phyloP scores from a whole-genome alignment of 1,140 invertebrate genomes.

The Asobara japonica region DNA sequence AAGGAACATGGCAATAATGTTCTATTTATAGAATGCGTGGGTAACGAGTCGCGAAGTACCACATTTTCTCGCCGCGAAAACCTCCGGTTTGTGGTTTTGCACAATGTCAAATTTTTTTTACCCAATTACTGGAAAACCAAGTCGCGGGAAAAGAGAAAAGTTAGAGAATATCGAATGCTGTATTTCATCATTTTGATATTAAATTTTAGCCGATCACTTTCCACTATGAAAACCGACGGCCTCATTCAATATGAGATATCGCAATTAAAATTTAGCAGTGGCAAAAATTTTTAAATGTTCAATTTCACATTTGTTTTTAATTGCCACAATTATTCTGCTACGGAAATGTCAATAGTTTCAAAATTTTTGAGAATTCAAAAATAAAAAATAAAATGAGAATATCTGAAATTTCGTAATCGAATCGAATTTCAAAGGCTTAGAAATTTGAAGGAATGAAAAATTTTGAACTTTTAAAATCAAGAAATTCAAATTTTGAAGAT shows the following conservation, averaged over 20 bases:
- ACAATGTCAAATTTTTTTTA: neutral
- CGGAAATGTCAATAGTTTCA: too few relatives aligned
- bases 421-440: too few relatives aligned
- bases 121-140: neutral
- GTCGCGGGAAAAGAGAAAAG: neutral
- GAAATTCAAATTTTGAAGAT: too few relatives aligned
- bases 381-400: too few relatives aligned
- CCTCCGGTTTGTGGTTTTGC: neutral
- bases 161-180: neutral
- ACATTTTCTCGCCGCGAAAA: conserved; percentile 8
- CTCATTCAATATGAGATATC: neutral
- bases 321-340: too few relatives aligned
- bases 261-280: too few relatives aligned
- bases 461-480: too few relatives aligned
- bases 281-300: too few relatives aligned
- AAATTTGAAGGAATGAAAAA: too few relatives aligned
- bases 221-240: neutral
- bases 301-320: too few relatives aligned
- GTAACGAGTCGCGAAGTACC: conserved; percentile 5
- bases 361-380: too few relatives aligned
- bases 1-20: conserved; percentile 8
- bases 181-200: conserved; percentile 10
- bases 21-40: conserved; percentile 15
- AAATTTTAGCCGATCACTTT: neutral
- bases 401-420: too few relatives aligned